Evolutionary conservation across 2,113 vertebrate species (phyloP).

Genomic region (Dasyurus viverrinus): DNA sequence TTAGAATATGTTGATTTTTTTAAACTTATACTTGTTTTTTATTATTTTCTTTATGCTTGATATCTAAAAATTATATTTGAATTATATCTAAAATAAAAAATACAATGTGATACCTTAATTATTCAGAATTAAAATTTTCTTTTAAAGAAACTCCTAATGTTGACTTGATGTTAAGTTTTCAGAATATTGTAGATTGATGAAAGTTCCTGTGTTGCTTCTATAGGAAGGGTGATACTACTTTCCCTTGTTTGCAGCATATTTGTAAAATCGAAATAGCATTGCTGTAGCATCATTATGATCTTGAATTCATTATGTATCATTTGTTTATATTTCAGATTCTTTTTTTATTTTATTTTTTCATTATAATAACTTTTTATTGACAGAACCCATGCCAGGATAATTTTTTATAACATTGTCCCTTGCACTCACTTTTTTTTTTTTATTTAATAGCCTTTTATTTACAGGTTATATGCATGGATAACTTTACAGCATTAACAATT

Average conservation of each 20-base stretch:
- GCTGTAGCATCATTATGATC: background rate
- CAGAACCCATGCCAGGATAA: too few relatives aligned
- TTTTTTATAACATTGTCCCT: too few relatives aligned
- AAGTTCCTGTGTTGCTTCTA: background rate
- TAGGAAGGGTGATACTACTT: background rate
- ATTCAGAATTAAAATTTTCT: slow-evolving; percentile 35
- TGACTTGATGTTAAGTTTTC: background rate
- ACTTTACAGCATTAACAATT: too few relatives aligned
- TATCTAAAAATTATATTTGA: slow-evolving; percentile 17
- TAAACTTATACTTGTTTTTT: background rate
- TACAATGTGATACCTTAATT: background rate
- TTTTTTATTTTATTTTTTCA: too few relatives aligned
- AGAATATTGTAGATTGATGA: background rate
- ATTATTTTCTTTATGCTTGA: slow-evolving; percentile 50
- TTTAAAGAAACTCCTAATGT: slow-evolving; percentile 34
- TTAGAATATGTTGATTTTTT: slow-evolving; percentile 32
- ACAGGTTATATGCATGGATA: too few relatives aligned
- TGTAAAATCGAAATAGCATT: background rate
- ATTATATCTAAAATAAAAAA: slow-evolving; percentile 62
- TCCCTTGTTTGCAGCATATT: background rate
- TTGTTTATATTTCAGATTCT: background rate
- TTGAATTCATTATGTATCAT: background rate
- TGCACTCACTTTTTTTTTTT: too few relatives aligned
- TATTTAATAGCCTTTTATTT: too few relatives aligned
- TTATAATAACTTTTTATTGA: too few relatives aligned